Percentiles rank a stretch among this genome's conserved stretches.
Conservation (phyloP, 2,113 vertebrate species). For the Aegypius monachus region DNA sequence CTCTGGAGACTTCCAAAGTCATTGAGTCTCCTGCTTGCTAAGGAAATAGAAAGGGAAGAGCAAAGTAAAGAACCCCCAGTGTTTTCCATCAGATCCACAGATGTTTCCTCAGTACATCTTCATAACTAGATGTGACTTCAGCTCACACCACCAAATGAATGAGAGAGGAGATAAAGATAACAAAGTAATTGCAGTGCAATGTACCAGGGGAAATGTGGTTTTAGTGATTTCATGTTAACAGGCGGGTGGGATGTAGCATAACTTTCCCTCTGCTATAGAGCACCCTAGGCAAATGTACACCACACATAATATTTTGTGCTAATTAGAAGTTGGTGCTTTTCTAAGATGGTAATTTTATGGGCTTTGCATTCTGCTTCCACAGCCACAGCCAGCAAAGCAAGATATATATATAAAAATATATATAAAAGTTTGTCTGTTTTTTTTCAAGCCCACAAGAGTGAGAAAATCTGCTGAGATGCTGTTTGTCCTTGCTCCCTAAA, state of each 20-base stretch:
- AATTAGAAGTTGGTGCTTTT: conserved; percentile 30
- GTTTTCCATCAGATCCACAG: background rate
- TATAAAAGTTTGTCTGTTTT: background rate
- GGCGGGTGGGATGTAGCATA: background rate
- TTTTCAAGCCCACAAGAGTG: background rate
- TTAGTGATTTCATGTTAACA: background rate
- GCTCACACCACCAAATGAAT: background rate
- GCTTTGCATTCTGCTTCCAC: background rate
- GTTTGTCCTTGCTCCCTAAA: background rate
- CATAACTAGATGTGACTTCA: background rate
- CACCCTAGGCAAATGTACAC: background rate
- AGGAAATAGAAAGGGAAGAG: background rate
- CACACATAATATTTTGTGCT: background rate
- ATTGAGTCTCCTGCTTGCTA: background rate
- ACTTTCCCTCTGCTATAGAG: background rate
- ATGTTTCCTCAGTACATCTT: background rate
- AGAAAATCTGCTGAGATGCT: background rate
- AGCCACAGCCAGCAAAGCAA: background rate
- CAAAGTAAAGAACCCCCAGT: background rate
- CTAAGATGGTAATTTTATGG: conserved; percentile 22
- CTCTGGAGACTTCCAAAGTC: background rate
- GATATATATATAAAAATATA: background rate
- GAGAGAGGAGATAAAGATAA: conserved; percentile 4
- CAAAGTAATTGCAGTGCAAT: conserved; percentile 10
- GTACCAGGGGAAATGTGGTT: background rate